Evolutionary conservation across 2,797 vertebrate genomes (phyloP).

Genomic region (Molossus molossus): DNA sequence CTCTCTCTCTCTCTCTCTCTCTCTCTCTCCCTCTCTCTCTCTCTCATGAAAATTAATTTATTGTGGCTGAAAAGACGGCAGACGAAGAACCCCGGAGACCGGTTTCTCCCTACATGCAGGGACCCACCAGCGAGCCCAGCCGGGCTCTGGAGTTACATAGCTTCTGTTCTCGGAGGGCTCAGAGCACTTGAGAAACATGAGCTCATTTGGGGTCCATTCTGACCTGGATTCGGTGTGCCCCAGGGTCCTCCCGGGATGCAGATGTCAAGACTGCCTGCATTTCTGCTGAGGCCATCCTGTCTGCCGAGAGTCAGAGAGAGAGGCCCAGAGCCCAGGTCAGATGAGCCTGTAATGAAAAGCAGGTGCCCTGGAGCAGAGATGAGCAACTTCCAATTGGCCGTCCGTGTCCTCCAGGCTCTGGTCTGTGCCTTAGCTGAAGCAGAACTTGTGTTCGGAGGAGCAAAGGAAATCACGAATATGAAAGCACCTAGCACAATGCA

Average conservation of each 20-base stretch:
- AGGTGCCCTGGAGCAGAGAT: not conserved
- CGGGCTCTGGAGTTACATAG: slow-evolving; percentile 35
- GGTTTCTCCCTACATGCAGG: not conserved
- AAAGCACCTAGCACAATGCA: not conserved
- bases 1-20: slow-evolving; percentile 49
- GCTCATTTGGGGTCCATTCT: slow-evolving; percentile 51
- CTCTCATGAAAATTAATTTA: slow-evolving; percentile 71
- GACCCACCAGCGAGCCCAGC: not conserved
- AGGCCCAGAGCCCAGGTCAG: not conserved
- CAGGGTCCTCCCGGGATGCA: not conserved
- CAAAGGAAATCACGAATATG: not conserved
- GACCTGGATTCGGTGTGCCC: slow-evolving; percentile 55
- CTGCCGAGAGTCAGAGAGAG: not conserved
- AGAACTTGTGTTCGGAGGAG: not conserved
- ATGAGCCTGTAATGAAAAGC: slow-evolving; percentile 11
- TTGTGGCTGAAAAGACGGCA: slow-evolving; percentile 68
- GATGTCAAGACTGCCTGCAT: not conserved
- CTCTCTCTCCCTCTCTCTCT: slow-evolving; percentile 46
- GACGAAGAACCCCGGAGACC: slow-evolving; percentile 52
- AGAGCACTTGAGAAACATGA: slow-evolving; percentile 66
- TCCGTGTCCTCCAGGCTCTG: not conserved
- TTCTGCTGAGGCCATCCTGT: not conserved
- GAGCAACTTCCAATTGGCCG: not conserved
- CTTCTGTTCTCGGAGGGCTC: slow-evolving; percentile 64
- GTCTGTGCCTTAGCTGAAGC: not conserved